Evolutionary conservation across 1,140 invertebrate species (phyloP).

Genomic region (Armadillidium nasatum): DNA sequence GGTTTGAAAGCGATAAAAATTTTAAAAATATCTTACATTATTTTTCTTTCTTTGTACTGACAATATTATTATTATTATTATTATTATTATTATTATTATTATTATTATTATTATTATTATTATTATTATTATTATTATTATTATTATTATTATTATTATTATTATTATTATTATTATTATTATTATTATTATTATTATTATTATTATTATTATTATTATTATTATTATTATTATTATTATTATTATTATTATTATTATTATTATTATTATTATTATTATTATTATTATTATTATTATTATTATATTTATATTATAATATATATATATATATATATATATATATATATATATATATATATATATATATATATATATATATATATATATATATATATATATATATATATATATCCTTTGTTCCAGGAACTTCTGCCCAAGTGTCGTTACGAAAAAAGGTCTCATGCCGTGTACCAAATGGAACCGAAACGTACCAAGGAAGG

Average conservation of each 20-base stretch:
- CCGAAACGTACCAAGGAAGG: conserved; percentile 35
- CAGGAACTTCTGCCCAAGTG: conserved; percentile 42
- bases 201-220: conserved; percentile 15
- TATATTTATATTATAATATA: no score
- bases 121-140: not conserved
- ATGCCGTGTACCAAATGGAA: conserved; percentile 39
- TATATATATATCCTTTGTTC: not conserved
- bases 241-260: conserved; percentile 12
- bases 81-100: conserved; percentile 15
- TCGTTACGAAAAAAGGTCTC: conserved; percentile 40
- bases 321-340: not conserved
- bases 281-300: no score
- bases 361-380: conserved; percentile 6
- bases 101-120: conserved; percentile 11
- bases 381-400: conserved; percentile 6
- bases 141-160: conserved; percentile 11
- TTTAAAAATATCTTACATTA: no score
- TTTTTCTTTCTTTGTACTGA: not conserved
- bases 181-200: conserved; percentile 11
- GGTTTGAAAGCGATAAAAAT: no score
- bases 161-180: conserved; percentile 11
- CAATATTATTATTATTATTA: conserved; percentile 13
- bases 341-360: conserved; percentile 6
- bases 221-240: conserved; percentile 11
- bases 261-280: no score